Conservation (phyloP, 2,797 vertebrate species). For the Molossus alvarezi region DNA sequence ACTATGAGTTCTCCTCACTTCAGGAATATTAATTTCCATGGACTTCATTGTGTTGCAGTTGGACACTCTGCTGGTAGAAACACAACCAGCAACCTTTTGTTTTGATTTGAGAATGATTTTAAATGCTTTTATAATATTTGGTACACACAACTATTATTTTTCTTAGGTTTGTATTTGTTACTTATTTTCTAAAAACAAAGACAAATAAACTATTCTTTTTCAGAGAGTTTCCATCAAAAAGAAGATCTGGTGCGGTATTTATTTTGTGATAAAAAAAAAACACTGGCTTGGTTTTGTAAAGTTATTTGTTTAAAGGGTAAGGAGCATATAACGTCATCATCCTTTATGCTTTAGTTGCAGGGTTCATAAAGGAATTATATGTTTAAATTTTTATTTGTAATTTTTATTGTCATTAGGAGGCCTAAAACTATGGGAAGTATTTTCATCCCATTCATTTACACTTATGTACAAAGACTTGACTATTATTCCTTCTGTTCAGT, state of each 20-base stretch:
- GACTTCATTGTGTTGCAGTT: background rate
- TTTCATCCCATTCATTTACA: background rate
- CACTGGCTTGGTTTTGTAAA: background rate
- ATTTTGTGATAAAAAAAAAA: background rate
- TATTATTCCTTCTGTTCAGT: slow-evolving; percentile 17
- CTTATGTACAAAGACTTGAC: background rate
- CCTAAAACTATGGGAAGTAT: background rate
- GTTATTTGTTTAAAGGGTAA: background rate
- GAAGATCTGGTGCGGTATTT: background rate
- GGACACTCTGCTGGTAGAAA: background rate
- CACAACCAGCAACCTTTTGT: background rate
- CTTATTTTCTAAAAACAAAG: slow-evolving; percentile 48
- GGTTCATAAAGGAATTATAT: background rate
- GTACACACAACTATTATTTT: background rate
- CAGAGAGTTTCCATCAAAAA: slow-evolving; percentile 35
- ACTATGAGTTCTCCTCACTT: background rate
- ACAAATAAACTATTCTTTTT: background rate
- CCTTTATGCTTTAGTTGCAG: background rate
- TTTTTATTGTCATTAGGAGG: background rate
- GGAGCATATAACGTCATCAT: background rate
- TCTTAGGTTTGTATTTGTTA: slow-evolving; percentile 40
- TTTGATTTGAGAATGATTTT: slow-evolving; percentile 34
- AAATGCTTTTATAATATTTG: slow-evolving; percentile 33
- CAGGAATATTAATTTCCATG: background rate
- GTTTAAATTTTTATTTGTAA: background rate